Evolutionary conservation across 2,888 invertebrate species (phyloP), one percentile per base, ranked within the genome.

Genomic region (Zaprionus bogoriensis): DNA sequence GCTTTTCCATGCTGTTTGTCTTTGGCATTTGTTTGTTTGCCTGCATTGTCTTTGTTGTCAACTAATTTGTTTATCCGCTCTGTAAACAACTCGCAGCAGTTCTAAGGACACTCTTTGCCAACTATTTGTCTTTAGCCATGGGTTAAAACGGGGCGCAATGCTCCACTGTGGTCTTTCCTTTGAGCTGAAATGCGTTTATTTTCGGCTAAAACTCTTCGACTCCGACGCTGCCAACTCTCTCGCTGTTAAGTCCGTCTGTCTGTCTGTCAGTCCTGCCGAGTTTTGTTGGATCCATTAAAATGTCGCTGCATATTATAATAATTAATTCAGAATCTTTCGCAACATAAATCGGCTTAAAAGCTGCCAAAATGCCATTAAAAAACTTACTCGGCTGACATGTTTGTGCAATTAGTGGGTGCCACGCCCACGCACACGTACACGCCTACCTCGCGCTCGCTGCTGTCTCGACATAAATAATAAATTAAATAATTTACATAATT

Each of bases 291-390:
- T 78, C 77, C 80, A 82, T 80, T 80, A 79, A 82, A 82, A 73
- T 73, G 86, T 68, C 79, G 39, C 54, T 51, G 63, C 48, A 55
- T 70, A 82, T 80, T 82, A 75, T 53, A 72, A 67, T 84, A 82
- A 78, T 80, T 80, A 80, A 85, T 85, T 73, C 55, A 62, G 39
- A 60, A 61, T 78, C 22, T 61, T 60, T 46, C 48, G 51, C 50
- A 62, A 60, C 60, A 57, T 54, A 79, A 80, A 85, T 74, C 80
- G 86, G 80, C 86, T 86, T 80, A 79, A 86, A 79, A 76, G 57
- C 67, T 70, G 73, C 57, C 68, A 79, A 74, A 85, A 78, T 64
- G 72, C 72, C 44, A 74, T 85, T 85, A 81, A 70, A 70, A 64
- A 44, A 64, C 44, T 77, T 83, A 27, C 53, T 44, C 57, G 45